Evolutionary conservation across 2,888 invertebrate species (phyloP).

Genomic region (Galeopsomyia nigrocyanea): DNA sequence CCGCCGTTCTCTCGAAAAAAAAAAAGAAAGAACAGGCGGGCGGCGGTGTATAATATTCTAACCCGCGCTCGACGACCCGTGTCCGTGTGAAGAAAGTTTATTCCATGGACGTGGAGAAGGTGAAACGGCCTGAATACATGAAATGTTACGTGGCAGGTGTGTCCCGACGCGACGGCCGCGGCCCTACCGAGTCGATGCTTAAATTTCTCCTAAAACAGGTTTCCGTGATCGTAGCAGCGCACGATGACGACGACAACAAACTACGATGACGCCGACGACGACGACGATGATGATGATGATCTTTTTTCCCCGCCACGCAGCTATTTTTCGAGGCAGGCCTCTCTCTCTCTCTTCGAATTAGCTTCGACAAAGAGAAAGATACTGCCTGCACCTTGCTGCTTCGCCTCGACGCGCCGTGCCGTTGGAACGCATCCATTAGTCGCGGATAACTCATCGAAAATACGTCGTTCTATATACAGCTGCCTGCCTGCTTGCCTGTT

Average conservation of each 20-base stretch:
- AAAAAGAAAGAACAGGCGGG: not conserved
- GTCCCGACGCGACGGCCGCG: conserved; percentile 1
- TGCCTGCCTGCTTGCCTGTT: too few relatives aligned
- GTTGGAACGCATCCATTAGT: conserved; percentile 16
- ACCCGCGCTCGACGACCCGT: not conserved
- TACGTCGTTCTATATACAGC: not conserved
- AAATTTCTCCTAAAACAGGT: conserved; percentile 36
- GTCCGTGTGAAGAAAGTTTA: conserved; percentile 29
- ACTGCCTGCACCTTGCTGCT: not conserved
- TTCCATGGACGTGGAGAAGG: conserved; percentile 27
- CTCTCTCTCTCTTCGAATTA: conserved; percentile 29
- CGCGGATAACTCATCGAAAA: conserved; percentile 27
- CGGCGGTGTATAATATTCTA: not conserved
- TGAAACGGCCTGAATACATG: conserved; percentile 45
- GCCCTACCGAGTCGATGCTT: too few relatives aligned
- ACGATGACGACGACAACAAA: too few relatives aligned
- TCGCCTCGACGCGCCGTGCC: not conserved
- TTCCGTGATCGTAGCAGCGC: conserved; percentile 12
- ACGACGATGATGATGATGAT: not conserved
- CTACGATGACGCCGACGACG: too few relatives aligned
- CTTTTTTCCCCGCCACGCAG: not conserved
- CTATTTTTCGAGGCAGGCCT: conserved; percentile 7
- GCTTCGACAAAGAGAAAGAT: not conserved
- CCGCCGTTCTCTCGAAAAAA: not conserved
- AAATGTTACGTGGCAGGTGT: conserved; percentile 47